Conservation (phyloP, 2,797 vertebrate species). For the Phrynocephalus guinanensis region DNA sequence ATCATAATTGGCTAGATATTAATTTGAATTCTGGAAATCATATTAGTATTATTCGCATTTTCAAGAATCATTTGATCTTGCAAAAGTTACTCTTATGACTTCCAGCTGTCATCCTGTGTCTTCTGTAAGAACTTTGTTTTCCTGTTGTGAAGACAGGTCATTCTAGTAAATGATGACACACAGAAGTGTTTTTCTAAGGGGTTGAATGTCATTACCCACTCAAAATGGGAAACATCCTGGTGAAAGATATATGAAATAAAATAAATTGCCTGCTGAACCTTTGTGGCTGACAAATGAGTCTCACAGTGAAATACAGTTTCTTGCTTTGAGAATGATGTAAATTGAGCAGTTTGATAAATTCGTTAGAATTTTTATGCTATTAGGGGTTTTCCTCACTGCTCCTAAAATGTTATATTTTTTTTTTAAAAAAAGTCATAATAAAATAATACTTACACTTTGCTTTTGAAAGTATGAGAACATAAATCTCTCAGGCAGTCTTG, state of each 20-base stretch:
- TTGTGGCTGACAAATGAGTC: not conserved
- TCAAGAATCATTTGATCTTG: slow-evolving; percentile 58
- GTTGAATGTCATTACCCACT: rapidly evolving
- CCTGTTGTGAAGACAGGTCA: slow-evolving; percentile 1
- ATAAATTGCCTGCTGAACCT: slow-evolving; percentile 25
- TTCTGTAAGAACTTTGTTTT: slow-evolving; percentile 16
- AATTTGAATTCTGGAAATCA: slow-evolving; percentile 64
- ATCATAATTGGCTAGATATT: slow-evolving; percentile 62
- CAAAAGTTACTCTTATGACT: slow-evolving; percentile 28
- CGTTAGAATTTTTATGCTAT: not conserved
- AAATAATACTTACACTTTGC: not conserved
- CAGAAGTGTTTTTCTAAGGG: slow-evolving; percentile 7
- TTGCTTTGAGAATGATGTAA: not conserved
- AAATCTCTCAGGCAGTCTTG: not conserved
- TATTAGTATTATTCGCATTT: slow-evolving; percentile 32
- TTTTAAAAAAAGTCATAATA: not conserved
- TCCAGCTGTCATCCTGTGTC: slow-evolving; percentile 31
- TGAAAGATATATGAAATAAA: rapidly evolving
- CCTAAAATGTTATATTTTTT: not conserved
- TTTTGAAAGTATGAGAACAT: not conserved
- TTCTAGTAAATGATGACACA: slow-evolving; percentile 40
- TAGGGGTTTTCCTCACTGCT: not conserved
- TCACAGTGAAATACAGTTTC: slow-evolving; percentile 3
- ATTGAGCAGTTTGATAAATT: not conserved
- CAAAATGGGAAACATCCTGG: not conserved